phyloP scores from a whole-genome alignment of 2,888 invertebrate species.

The Macrosoma leucophasiata region DNA sequence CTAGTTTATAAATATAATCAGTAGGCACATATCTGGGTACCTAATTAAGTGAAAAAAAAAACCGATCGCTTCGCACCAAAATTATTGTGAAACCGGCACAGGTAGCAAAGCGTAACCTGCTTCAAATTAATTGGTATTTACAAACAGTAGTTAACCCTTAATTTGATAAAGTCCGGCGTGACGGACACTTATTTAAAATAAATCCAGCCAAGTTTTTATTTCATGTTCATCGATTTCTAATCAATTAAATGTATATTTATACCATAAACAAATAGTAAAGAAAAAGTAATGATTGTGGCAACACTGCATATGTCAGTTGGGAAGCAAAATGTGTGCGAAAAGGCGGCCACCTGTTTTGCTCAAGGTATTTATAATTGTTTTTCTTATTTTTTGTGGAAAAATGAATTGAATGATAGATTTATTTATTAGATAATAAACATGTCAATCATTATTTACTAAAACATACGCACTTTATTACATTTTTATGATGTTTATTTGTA shows the following conservation, averaged over 20 bases:
- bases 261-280: not conserved
- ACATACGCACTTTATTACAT: slow-evolving; percentile 2
- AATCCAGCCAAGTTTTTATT: no score
- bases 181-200: no score
- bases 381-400: not conserved
- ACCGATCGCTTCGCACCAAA: no score
- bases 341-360: slow-evolving; percentile 1
- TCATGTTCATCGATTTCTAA: no score
- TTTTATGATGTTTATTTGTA: not conserved
- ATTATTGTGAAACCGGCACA: no score
- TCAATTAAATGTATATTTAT: not conserved
- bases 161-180: no score
- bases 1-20: no score
- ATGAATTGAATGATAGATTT: slow-evolving; percentile 1
- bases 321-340: slow-evolving; percentile 1
- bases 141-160: no score
- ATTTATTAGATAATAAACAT: slow-evolving; percentile 1
- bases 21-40: no score
- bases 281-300: slow-evolving; percentile 1
- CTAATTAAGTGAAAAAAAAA: no score
- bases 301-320: slow-evolving; percentile 1
- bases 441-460: slow-evolving; percentile 1
- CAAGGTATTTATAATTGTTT: slow-evolving; percentile 2
- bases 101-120: no score
- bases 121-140: no score